Evolutionary conservation across 2,797 vertebrate genomes (phyloP).

Genomic region (Phalloptychus januarius): DNA sequence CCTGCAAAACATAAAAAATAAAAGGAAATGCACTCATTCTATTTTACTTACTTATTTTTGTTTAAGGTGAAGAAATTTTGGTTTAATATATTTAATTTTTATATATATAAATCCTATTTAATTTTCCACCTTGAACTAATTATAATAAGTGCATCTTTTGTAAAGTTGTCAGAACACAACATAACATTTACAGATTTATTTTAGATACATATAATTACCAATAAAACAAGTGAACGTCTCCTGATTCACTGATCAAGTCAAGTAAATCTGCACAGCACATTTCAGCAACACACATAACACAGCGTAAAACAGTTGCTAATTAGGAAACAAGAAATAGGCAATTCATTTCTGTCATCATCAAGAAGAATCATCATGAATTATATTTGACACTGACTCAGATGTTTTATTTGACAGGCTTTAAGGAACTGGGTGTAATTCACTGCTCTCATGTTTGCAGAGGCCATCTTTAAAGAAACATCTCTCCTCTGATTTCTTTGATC

Average conservation of each 20-base stretch:
- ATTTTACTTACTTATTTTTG: background rate
- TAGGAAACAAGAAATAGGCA: too few relatives aligned
- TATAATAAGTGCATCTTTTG: conserved; percentile 8
- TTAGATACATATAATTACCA: conserved; percentile 23
- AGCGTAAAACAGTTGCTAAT: too few relatives aligned
- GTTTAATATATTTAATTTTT: too few relatives aligned
- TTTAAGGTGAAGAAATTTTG: background rate
- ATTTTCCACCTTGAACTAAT: background rate
- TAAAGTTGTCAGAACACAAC: conserved; percentile 11
- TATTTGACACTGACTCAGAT: conserved; percentile 47
- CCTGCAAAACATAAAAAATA: background rate
- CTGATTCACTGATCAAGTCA: conserved; percentile 4
- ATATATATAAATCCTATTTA: background rate
- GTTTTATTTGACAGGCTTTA: conserved; percentile 27
- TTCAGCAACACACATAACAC: too few relatives aligned
- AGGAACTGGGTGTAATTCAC: conserved; percentile 54
- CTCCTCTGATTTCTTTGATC: conserved; percentile 59
- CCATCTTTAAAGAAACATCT: conserved; percentile 51
- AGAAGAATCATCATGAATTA: background rate
- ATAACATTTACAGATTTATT: conserved; percentile 25
- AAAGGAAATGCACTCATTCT: background rate
- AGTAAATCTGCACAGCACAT: too few relatives aligned
- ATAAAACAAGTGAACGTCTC: conserved; percentile 28
- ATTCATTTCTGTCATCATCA: too few relatives aligned
- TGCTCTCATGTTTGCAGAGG: conserved; percentile 32